Evolutionary conservation across 2,888 invertebrate species (phyloP).

Genomic region (Resseliella maxima): DNA sequence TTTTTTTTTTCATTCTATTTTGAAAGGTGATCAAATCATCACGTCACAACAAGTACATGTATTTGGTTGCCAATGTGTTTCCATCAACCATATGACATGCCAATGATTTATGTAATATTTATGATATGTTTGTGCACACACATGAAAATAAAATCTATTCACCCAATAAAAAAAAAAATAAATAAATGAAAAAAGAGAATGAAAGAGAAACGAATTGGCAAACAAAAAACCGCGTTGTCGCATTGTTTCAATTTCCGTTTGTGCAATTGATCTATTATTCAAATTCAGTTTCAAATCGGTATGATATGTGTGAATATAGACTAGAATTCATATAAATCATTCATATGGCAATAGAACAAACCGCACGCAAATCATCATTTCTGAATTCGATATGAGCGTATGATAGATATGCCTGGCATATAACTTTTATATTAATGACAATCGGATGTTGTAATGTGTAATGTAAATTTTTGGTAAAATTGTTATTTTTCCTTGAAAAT

Average conservation of each 20-base stretch:
- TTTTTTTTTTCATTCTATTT: too few relatives aligned
- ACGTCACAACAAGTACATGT: not conserved
- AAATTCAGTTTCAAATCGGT: not conserved
- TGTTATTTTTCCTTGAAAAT: not conserved
- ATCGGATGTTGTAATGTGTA: conserved; percentile 12
- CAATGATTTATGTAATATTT: conserved; percentile 19
- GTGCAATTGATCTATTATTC: conserved; percentile 4
- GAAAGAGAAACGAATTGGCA: not conserved
- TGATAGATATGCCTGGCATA: not conserved
- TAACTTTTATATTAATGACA: not conserved
- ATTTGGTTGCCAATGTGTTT: not conserved
- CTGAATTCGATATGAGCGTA: not conserved
- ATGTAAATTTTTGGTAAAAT: not conserved
- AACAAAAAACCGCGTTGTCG: conserved; percentile 37
- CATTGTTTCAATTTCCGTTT: conserved; percentile 39
- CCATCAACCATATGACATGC: not conserved
- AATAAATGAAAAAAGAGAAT: not conserved
- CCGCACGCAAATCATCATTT: not conserved
- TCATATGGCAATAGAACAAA: too few relatives aligned
- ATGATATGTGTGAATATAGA: not conserved
- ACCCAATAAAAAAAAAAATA: not conserved
- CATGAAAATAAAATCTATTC: not conserved
- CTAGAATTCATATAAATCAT: not conserved
- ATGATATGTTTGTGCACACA: not conserved
- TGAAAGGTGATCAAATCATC: not conserved